Percentiles rank a stretch among this genome's conserved stretches.
Conservation (phyloP, 2,797 vertebrate genomes). For the Centroberyx gerrardi region DNA sequence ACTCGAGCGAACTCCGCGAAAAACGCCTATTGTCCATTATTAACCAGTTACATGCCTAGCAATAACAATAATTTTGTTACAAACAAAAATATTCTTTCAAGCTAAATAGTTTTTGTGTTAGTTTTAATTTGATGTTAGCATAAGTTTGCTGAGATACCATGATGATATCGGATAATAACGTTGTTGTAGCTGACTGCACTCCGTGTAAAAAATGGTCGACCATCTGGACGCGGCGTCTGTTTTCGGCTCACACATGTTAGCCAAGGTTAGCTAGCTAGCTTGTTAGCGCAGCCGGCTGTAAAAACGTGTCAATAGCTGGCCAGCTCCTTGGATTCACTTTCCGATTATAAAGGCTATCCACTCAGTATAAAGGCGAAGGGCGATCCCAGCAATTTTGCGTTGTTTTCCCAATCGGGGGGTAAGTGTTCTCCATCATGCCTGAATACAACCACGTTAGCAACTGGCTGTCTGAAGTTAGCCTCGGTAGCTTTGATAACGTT, state of each 20-base stretch:
- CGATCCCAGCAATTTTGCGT: neutral
- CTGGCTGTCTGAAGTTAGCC: slow-evolving; percentile 45
- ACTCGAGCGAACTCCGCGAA: slow-evolving; percentile 59
- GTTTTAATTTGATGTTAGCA: fast-evolving
- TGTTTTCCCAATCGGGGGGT: slow-evolving; percentile 31
- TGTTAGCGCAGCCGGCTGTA: neutral
- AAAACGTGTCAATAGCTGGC: slow-evolving; percentile 1
- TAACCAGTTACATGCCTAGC: neutral
- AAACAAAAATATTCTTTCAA: fast-evolving
- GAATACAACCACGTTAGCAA: slow-evolving; percentile 24
- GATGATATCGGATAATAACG: too few species aligned
- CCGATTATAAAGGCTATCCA: neutral
- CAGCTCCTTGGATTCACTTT: neutral
- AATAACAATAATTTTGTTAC: fast-evolving
- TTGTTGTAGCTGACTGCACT: slow-evolving; percentile 24
- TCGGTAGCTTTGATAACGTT: slow-evolving; percentile 9
- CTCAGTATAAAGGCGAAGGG: fast-evolving
- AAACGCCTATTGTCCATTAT: slow-evolving; percentile 29
- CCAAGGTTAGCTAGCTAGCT: slow-evolving; percentile 45
- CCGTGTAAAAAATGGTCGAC: slow-evolving; percentile 54
- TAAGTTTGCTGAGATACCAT: neutral
- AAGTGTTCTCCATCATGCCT: slow-evolving; percentile 23
- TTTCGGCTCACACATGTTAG: slow-evolving; percentile 69
- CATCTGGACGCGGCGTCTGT: slow-evolving; percentile 50
- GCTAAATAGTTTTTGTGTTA: fast-evolving